These are phyloP conservation scores for Ceratotherium simum DNA, from an alignment of 2,113 vertebrate genomes.

Conservation along the genomic window DNA sequence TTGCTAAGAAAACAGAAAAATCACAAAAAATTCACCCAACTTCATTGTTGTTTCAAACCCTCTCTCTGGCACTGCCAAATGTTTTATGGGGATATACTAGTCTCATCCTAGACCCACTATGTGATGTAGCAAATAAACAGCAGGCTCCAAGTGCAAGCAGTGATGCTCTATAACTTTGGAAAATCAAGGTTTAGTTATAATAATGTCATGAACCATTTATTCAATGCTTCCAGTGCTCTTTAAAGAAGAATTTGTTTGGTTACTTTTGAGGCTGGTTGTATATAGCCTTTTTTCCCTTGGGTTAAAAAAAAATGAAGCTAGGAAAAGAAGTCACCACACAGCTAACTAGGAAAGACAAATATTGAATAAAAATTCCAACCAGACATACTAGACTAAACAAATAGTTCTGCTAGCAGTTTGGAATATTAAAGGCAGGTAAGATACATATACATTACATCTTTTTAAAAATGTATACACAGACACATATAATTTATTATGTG, in stretches of 20 bases:
- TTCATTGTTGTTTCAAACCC: not conserved
- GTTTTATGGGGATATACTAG: not conserved
- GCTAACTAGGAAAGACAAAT: not conserved
- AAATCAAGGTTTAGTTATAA: not conserved
- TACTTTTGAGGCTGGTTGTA: not conserved
- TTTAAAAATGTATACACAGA: not conserved
- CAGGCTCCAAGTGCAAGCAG: not conserved
- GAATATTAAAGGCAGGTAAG: not conserved
- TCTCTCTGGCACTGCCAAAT: not conserved
- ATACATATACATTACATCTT: not conserved
- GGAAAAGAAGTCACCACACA: not conserved
- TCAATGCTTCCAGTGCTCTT: not conserved
- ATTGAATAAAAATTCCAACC: not conserved
- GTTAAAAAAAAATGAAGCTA: not conserved
- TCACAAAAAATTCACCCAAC: not conserved
- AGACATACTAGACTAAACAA: not conserved
- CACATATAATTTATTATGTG: not conserved
- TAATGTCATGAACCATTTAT: not conserved
- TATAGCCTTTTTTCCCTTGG: not conserved
- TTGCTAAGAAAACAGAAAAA: conserved; percentile 1
- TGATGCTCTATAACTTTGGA: not conserved
- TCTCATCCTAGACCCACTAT: not conserved
- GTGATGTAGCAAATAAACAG: not conserved
- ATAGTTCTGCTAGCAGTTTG: not conserved
- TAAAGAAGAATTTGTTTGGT: not conserved